Evolutionary conservation across 2,888 invertebrate species (phyloP).

Genomic region (Adela reaumurella): DNA sequence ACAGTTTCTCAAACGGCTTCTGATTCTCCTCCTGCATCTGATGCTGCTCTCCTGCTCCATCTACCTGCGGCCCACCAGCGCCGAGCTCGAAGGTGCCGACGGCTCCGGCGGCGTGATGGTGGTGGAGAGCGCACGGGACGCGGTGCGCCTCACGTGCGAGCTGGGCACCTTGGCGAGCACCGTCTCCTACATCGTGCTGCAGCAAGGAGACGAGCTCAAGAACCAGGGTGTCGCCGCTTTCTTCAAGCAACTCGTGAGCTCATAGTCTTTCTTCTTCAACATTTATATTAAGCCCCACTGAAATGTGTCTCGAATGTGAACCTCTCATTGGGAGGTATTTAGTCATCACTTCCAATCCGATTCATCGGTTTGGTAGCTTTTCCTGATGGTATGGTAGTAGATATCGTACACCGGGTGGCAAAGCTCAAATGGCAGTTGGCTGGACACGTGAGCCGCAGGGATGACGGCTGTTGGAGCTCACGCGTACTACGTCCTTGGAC

Average conservation of each 20-base stretch:
- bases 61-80: slow-evolving; percentile 77
- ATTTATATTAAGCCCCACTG: no score
- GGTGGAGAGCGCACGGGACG: slow-evolving; percentile 30
- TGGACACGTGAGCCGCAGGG: no score
- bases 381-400: no score
- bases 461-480: no score
- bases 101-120: slow-evolving; percentile 43
- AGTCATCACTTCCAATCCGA: no score
- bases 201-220: slow-evolving; percentile 91
- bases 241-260: slow-evolving; percentile 90
- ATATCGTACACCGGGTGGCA: no score
- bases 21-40: slow-evolving; percentile 84
- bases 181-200: slow-evolving; percentile 81
- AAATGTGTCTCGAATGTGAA: no score
- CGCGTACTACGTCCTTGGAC: no score
- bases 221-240: slow-evolving; percentile 91
- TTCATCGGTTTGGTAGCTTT: no score
- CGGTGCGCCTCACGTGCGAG: slow-evolving; percentile 73
- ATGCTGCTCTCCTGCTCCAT: slow-evolving; percentile 85
- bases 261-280: no score
- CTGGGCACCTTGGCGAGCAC: slow-evolving; percentile 82
- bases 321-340: no score
- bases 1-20: slow-evolving; percentile 87
- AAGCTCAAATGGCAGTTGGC: no score
- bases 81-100: slow-evolving; percentile 45